These are phyloP conservation scores for Hydractinia echinata DNA, from an alignment of 30 jellyfish, hydroid and myxozoan genomes.

Conservation along the genomic window DNA sequence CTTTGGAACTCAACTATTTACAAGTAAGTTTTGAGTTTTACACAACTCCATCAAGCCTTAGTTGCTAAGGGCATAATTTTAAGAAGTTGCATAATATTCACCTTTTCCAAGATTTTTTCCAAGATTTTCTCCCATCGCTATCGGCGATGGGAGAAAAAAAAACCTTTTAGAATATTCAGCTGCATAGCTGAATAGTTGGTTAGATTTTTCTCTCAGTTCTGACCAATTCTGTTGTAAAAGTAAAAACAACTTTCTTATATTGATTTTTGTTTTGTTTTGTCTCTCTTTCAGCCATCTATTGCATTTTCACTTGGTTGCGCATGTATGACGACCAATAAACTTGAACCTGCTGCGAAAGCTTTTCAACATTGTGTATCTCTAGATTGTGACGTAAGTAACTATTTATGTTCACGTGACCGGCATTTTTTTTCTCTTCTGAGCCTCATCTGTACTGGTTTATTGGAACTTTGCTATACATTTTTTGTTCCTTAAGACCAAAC, in stretches of 20 bases:
- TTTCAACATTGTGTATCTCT: slow-evolving; percentile 70
- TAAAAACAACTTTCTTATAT: neutral
- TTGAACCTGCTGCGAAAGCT: slow-evolving; percentile 65
- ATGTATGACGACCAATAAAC: slow-evolving; percentile 57
- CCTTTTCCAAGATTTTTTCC: no score
- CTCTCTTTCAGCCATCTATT: slow-evolving; percentile 61
- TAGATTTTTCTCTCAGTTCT: no score
- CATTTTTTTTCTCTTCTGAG: neutral
- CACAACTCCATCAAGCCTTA: neutral
- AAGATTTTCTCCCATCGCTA: no score
- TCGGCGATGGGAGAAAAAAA: no score
- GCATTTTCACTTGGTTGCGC: slow-evolving; percentile 96
- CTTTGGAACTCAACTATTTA: slow-evolving; percentile 62
- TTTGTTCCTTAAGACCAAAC: neutral
- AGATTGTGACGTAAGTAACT: slow-evolving; percentile 68
- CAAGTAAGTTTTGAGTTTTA: slow-evolving; percentile 52
- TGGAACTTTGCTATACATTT: neutral
- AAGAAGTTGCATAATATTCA: no score
- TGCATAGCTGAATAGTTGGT: no score
- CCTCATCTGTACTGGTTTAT: neutral
- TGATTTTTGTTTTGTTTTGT: neutral
- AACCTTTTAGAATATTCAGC: no score
- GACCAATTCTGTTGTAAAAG: neutral
- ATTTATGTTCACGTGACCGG: neutral
- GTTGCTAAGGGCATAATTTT: neutral